These are phyloP conservation scores for Drosophila tristis DNA, from an alignment of 1,140 invertebrate species.

Conservation along the genomic window DNA sequence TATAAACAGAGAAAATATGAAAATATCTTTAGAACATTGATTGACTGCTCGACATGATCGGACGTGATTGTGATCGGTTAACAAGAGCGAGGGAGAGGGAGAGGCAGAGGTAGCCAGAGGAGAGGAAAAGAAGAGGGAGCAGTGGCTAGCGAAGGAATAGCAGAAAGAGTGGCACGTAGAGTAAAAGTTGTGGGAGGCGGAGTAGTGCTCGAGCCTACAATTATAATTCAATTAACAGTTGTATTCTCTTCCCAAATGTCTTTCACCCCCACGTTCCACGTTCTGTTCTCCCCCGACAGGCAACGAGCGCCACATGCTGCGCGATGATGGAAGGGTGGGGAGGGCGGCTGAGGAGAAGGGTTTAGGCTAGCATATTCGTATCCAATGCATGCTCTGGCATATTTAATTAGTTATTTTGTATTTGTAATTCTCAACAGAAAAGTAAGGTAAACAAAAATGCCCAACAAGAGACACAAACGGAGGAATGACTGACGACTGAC, in stretches of 20 bases:
- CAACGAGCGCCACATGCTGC: slow-evolving; percentile 59
- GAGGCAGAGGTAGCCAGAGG: neutral
- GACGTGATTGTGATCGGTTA: slow-evolving; percentile 35
- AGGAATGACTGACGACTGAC: slow-evolving; percentile 19
- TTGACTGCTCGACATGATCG: slow-evolving; percentile 76
- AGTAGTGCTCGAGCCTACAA: slow-evolving; percentile 46
- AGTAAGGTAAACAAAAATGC: slow-evolving; percentile 47
- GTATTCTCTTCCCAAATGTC: slow-evolving; percentile 32
- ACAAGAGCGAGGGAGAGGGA: slow-evolving; percentile 28
- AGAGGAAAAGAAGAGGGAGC: neutral
- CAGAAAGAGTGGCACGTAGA: neutral
- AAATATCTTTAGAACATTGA: slow-evolving; percentile 61
- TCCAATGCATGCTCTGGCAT: slow-evolving; percentile 60
- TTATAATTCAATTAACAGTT: slow-evolving; percentile 80
- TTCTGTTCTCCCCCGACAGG: neutral
- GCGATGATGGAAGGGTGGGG: neutral
- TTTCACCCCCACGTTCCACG: too few relatives aligned
- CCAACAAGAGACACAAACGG: slow-evolving; percentile 5
- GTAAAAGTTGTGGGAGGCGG: too few relatives aligned
- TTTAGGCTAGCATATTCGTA: neutral
- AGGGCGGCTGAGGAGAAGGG: neutral
- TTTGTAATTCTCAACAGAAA: slow-evolving; percentile 45
- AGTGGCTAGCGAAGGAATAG: neutral
- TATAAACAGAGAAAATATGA: slow-evolving; percentile 54
- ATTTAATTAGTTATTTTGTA: slow-evolving; percentile 72